These are phyloP conservation scores for Buphagus erythrorhynchus DNA, from an alignment of 2,797 vertebrate species.

Conservation along the genomic window DNA sequence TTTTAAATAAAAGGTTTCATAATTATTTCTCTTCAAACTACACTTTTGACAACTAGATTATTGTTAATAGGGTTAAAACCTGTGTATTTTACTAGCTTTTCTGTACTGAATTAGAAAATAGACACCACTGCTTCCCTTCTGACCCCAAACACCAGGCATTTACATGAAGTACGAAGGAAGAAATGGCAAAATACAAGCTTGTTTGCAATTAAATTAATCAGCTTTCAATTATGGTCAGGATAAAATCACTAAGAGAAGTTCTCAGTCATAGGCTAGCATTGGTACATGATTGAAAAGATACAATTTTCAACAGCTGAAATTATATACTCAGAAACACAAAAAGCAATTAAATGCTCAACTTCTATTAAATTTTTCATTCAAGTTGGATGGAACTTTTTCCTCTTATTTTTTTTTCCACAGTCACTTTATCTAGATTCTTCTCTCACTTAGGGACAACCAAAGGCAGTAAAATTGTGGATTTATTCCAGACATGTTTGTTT, in stretches of 20 bases:
- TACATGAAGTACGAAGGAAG: background rate
- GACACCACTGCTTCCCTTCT: constrained; percentile 37
- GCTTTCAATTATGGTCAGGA: constrained; percentile 54
- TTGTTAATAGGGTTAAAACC: constrained; percentile 59
- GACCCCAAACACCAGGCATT: constrained; percentile 17
- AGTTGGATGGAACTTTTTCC: background rate
- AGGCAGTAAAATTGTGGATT: background rate
- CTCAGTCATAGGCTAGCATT: background rate
- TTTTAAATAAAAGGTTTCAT: constrained; percentile 57
- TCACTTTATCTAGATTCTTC: background rate
- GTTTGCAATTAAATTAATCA: constrained; percentile 64
- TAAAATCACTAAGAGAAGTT: constrained; percentile 32
- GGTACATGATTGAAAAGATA: background rate
- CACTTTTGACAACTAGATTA: constrained; percentile 54
- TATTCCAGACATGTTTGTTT: background rate
- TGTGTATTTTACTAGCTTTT: background rate
- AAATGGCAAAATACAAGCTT: constrained; percentile 42
- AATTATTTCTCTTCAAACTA: constrained; percentile 46
- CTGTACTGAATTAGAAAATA: constrained; percentile 37
- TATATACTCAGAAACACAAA: background rate
- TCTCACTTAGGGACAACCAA: background rate
- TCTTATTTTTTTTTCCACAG: background rate
- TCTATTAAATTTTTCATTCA: background rate
- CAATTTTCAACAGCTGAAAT: background rate
- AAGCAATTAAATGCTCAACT: background rate